Evolutionary conservation across 1,140 invertebrate species (phyloP), one percentile per base, ranked within the genome.

Genomic region (Tetramorium alpestre): DNA sequence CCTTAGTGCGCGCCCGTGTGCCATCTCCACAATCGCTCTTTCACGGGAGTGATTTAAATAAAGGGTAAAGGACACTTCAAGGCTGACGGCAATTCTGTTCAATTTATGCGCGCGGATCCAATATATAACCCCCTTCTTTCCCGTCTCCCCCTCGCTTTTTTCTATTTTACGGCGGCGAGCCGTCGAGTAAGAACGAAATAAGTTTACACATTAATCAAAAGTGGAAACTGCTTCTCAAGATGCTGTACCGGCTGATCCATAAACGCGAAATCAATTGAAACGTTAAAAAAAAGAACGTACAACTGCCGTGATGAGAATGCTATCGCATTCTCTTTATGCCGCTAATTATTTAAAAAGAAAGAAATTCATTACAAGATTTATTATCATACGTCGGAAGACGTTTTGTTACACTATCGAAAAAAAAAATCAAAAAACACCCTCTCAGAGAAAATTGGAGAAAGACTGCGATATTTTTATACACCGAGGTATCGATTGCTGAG

Each of bases 1-100:
- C 54, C 69, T 28, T 54, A 73, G 69, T 25, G 69, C 80, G 54
- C 62, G 13, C 65, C 44, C 22, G 58, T 56, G 65, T 58, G 78
- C 80, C 80, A 75, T 84, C 80, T 75, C 69, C 80, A 49, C 80
- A 60, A 84, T 84, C 80, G 80, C 41, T 84, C 80, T 84, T 73
- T 84, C 69, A 75, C 69, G 64, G 70, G 80, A 84, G 67, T 84
- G 80, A 84, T 84, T 84, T 84, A 84, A 84, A 84, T 84, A 84
- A 84, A 84, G 80, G 54, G 54, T 84, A 84, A 84, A 84, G 80
- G 80, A 84, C 80, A 84, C 56, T 60, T 84, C 80, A 84, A 84
- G 80, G 80, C 80, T 84, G 54, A 84, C 80, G 80, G 80, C 80
- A 84, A 84, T 84, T 84, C 80, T 11, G 80, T 75, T 84, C 80